Base-by-base conservation (phyloP, 2,888 invertebrate species). In the Lasioglossum zephyrum region DNA sequence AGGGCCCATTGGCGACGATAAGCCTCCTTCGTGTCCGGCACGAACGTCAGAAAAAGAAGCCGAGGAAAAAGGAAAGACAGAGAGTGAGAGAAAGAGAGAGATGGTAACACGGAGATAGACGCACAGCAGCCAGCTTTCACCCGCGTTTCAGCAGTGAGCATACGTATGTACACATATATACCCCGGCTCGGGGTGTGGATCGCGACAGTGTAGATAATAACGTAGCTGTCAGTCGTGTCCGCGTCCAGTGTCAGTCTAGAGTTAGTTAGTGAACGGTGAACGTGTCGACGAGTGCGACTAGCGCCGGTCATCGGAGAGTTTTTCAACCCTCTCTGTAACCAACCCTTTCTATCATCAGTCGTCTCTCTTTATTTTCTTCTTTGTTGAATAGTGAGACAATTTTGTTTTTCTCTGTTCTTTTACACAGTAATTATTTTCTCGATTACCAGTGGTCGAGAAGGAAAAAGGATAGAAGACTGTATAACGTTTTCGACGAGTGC, bases 1-100 rank as follows among this genome's bases (percentile, higher is more conserved):
- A 94, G 92, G 93, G 91, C 90, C 90, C 90, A 84, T 87, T 91
- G 89, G 88, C 89, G 90, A 91, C 91, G 91, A 91, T 90, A 91
- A 91, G 90, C 91, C 86, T 90, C 91, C 85, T 91, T 89, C 87
- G 87, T 86, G 91, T 85, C 86, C 88, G 90, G 88, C 82, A 83
- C 79, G 85, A 86, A 85, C 86, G 76, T 86, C 78, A 82, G 84
- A 84, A 85, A 85, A 86, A 85, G 66, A 69, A 69, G 36, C 66
- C 66, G 36, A 39, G 22, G 18, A 39, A 69, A 69, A 69, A 36
- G 2, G 63, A 18, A 36, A 63, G 13, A 31, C 31, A 31, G 26
- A 31, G 47, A 47, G 16, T 16, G 47, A 47, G 16, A 66, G 31
- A 66, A 39, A 22, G 39, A 39, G 36, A 69, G 9, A 69, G 66